Conservation (phyloP, 2,888 invertebrate genomes). For the Drosophila birchii region DNA sequence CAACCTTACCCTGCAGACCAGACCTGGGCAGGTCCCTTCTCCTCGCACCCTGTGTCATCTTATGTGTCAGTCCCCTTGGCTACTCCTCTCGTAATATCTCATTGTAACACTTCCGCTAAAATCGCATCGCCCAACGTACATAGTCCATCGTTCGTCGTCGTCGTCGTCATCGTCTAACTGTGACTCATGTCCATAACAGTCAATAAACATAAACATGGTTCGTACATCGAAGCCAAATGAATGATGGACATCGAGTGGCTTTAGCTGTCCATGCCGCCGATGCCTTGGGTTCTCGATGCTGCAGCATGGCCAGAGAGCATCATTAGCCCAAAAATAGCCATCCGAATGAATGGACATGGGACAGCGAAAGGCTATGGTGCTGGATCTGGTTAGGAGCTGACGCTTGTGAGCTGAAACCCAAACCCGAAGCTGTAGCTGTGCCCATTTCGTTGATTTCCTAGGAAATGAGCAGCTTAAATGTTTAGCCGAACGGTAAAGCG, state of each 20-base stretch:
- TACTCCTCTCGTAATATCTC: slow-evolving; percentile 62
- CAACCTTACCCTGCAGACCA: slow-evolving; percentile 49
- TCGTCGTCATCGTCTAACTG: slow-evolving; percentile 67
- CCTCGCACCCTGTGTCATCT: slow-evolving; percentile 21
- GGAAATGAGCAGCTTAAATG: slow-evolving; percentile 80
- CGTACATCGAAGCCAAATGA: slow-evolving; percentile 68
- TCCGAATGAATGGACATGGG: slow-evolving; percentile 44
- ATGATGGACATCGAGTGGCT: slow-evolving; percentile 79
- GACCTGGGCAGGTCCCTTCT: slow-evolving; percentile 9
- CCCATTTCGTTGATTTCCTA: slow-evolving; percentile 74
- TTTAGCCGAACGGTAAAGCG: slow-evolving; percentile 73
- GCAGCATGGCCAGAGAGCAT: slow-evolving; percentile 58
- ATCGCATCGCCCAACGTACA: slow-evolving; percentile 55
- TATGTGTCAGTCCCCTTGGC: slow-evolving; percentile 1
- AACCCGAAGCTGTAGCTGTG: slow-evolving; percentile 41
- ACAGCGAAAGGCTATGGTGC: slow-evolving; percentile 25
- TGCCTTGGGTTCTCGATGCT: slow-evolving; percentile 33
- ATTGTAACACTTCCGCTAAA: slow-evolving; percentile 78
- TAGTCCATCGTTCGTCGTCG: slow-evolving; percentile 38
- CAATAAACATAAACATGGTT: slow-evolving; percentile 81
- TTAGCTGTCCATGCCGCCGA: slow-evolving; percentile 24
- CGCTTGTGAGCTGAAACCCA: slow-evolving; percentile 10
- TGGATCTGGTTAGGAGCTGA: background rate
- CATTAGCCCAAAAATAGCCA: slow-evolving; percentile 81
- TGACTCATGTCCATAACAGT: slow-evolving; percentile 81